Base-by-base conservation (phyloP, 2,888 invertebrate genomes). In the Isoperla grammatica region DNA sequence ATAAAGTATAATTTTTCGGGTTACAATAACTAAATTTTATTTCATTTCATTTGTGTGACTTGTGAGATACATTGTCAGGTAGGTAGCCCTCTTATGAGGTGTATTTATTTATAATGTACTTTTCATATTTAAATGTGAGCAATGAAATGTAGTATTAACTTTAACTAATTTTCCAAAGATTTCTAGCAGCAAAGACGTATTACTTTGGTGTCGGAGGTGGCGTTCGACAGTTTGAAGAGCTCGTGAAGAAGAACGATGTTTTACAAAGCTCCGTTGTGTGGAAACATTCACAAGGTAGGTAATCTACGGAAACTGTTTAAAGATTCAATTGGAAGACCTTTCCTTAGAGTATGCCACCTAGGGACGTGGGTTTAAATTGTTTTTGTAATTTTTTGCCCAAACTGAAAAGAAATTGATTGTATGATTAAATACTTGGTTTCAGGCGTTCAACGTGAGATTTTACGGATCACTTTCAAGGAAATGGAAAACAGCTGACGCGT, bases 171-270 rank as follows among this genome's bases (percentile, higher is more conserved):
- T 29, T 29, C 29, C 43, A 49, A 53, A 76, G 81, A 64, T 86
- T 83, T 72, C 74, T 97, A 59, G 95, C 95, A 56, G 95, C 93
- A 2, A 98, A 97, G 79, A 83, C 84, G 12, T 85, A 88, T 74
- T 98, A 98, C 74, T 97, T 97, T 79, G 97, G 97, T 64, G 92
- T 96, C 19, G 96, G 96, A 11, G 97, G 97, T 55, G 87, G 92
- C 11, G 78, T 86, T 42, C 76, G 84, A 64, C 82, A 87, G 66
- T 97, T 96, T 78, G 82, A 87, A 72, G 72, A 81, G 46, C 72
- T 79, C 55, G 67, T 94, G 5, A 70, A 76, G 60, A 74, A 76
- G 50, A 80, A 81, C 68, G 75, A 75, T 20, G 67, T 72, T 43
- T 84, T 92, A 68, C 69, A 76, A 22, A 75, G 76, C 63, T 73